phyloP scores from a whole-genome alignment of 2,113 vertebrate species.

The Panthera uncia region DNA sequence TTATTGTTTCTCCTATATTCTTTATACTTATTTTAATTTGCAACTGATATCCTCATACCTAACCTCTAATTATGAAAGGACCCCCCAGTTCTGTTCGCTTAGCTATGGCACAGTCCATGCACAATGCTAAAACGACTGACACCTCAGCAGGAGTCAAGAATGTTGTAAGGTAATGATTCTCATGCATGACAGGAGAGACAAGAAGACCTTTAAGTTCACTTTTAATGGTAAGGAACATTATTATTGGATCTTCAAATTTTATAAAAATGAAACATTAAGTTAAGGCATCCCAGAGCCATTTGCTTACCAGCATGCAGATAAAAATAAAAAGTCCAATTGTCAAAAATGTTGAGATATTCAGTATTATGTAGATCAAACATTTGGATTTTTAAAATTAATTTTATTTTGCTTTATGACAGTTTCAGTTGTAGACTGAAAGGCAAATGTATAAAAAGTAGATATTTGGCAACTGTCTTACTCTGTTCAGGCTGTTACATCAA shows the following conservation, averaged over 20 bases:
- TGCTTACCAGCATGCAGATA: background rate
- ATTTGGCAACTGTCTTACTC: background rate
- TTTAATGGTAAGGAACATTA: background rate
- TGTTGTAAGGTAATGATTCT: background rate
- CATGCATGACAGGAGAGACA: background rate
- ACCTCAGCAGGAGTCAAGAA: background rate
- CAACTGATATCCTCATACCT: background rate
- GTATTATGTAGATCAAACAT: background rate
- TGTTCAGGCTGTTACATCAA: background rate
- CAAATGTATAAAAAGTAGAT: background rate
- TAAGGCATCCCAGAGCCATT: background rate
- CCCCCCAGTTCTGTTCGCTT: background rate
- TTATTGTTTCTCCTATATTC: background rate
- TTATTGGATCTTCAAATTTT: background rate
- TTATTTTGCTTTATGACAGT: background rate
- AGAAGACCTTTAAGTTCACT: background rate
- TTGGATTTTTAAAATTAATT: background rate
- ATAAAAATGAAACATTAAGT: background rate
- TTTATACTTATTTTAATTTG: conserved; percentile 33
- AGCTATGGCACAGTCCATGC: background rate
- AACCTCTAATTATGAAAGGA: conserved; percentile 17
- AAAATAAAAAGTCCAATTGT: background rate
- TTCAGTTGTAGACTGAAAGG: background rate
- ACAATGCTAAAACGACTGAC: background rate
- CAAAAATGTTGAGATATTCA: background rate